phyloP scores from a whole-genome alignment of 2,888 invertebrate species.

The Lottia scabra region DNA sequence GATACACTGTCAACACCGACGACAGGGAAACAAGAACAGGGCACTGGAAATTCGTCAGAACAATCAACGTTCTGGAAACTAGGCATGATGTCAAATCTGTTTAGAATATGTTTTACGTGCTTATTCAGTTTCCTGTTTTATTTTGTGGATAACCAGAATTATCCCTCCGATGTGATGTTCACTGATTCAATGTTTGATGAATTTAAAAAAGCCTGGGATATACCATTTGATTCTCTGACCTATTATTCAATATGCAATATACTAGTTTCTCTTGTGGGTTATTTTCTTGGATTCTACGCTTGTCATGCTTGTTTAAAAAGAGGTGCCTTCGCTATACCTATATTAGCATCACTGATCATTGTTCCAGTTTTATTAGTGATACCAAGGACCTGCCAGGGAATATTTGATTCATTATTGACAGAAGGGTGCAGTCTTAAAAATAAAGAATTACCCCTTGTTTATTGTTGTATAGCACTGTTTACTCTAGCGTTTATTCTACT shows the following conservation, averaged over 20 bases:
- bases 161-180: constrained; percentile 13
- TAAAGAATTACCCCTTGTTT: no score
- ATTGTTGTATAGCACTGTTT: no score
- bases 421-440: no score
- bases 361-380: constrained; percentile 33
- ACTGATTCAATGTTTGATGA: constrained; percentile 11
- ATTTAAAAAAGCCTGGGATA: constrained; percentile 28
- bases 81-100: constrained; percentile 28
- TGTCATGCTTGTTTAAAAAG: constrained; percentile 56
- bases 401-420: background rate
- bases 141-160: constrained; percentile 30
- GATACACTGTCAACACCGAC: background rate
- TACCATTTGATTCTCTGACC: background rate
- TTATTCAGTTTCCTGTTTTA: constrained; percentile 34
- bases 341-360: constrained; percentile 47
- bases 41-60: background rate
- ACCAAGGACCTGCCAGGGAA: constrained; percentile 16
- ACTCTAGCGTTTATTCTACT: no score
- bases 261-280: constrained; percentile 18
- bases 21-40: no score
- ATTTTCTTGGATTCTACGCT: constrained; percentile 40
- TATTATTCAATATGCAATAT: background rate
- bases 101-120: constrained; percentile 29
- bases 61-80: constrained; percentile 30
- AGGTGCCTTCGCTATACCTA: constrained; percentile 50